These are phyloP conservation scores for Campopleginae sp. DNA, from an alignment of 2,888 invertebrate genomes.

Conservation along the genomic window DNA sequence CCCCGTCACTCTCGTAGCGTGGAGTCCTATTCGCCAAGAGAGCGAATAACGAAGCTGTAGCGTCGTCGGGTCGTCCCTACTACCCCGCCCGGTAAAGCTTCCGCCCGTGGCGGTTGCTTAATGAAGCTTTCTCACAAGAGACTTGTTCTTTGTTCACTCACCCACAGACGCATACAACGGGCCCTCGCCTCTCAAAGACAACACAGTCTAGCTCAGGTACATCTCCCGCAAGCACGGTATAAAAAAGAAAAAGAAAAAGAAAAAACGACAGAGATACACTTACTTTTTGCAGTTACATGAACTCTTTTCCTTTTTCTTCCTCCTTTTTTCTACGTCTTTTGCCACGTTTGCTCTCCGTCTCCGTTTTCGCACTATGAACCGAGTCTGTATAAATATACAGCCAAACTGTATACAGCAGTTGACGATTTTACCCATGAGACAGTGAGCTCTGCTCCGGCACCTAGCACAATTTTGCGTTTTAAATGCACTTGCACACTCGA, in stretches of 20 bases:
- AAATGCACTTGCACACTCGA: slow-evolving; percentile 52
- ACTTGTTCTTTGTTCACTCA: slow-evolving; percentile 76
- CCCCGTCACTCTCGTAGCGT: background rate
- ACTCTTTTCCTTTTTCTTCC: slow-evolving; percentile 46
- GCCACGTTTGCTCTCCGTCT: slow-evolving; percentile 29
- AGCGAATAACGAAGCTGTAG: slow-evolving; percentile 58
- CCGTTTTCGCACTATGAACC: slow-evolving; percentile 18
- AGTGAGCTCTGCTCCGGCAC: slow-evolving; percentile 45
- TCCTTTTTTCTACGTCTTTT: slow-evolving; percentile 17
- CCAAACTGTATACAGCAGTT: slow-evolving; percentile 7
- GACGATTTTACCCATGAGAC: slow-evolving; percentile 44
- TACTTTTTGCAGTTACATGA: slow-evolving; percentile 49
- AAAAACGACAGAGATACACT: slow-evolving; percentile 37
- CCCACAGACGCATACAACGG: slow-evolving; percentile 58
- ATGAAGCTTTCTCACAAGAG: slow-evolving; percentile 80
- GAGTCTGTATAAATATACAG: background rate
- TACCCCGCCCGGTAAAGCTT: slow-evolving; percentile 46
- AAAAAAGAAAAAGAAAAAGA: slow-evolving; percentile 22
- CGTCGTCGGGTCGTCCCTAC: slow-evolving; percentile 37
- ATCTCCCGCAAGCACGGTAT: slow-evolving; percentile 50
- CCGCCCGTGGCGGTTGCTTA: slow-evolving; percentile 78
- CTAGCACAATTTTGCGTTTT: slow-evolving; percentile 51
- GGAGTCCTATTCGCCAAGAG: slow-evolving; percentile 49
- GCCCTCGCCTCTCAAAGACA: slow-evolving; percentile 56
- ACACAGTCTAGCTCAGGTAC: slow-evolving; percentile 50